Base-by-base conservation (phyloP, 2,888 invertebrate species). In the Rotaria macrura region DNA sequence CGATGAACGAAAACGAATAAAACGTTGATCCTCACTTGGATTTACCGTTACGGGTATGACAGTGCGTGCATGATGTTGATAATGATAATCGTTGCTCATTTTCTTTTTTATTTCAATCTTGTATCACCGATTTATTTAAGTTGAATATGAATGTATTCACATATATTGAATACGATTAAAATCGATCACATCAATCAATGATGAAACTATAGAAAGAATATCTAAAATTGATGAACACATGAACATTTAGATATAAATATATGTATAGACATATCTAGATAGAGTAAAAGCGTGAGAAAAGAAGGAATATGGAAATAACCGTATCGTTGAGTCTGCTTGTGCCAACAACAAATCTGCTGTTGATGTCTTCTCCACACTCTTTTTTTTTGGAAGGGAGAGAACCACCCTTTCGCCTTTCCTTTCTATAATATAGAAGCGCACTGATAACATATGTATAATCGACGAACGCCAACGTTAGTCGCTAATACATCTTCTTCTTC, bases 1-100 rank as follows among this genome's bases (percentile, higher is more conserved):
- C 40, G 79, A 40, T 43, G 79, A 79, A n/a, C 79, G 79, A 79
- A 79, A 79, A 43, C 43, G 79, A 43, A 79, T 79, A n/a, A 43
- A 79, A 79, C 79, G 79, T 79, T 79, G 79, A 79, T 79, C 79
- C n/a, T 79, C 79, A n/a, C 43, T 43, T 79, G 79, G 43, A 79
- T 79, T 79, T 43, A 79, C 43, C n/a, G 79, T 79, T n/a, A 79
- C 79, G 43, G 79, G 79, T 79, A 79, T 79, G 40, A 79, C 79
- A n/a, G 79, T 79, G 10, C 79, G 79, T 43, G 40, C 10, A 79
- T 79, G 79, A 79, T 34, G 65, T 65, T 65, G 65, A 65, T 34
- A 65, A 65, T 65, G 65, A 34, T 65, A 20, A 34, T 65, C 65
- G 65, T 65, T 65, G 65, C 34, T 65, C 65, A 65, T 65, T 34